Conservation (phyloP, 2,113 vertebrate species). For the Mus pahari region DNA sequence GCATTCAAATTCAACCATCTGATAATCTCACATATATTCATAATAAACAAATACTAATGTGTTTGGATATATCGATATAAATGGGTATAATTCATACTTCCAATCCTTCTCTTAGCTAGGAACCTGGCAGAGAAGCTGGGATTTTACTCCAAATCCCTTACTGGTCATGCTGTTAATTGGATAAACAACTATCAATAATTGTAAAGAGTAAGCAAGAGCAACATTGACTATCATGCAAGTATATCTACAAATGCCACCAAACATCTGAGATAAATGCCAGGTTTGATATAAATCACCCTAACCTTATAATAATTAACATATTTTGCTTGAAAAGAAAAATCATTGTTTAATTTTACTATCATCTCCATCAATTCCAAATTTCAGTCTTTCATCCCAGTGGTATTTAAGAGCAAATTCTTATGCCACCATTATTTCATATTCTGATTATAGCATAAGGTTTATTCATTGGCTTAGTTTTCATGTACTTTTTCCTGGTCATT, state of each 20-base stretch:
- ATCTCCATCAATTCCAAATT: conserved; percentile 1
- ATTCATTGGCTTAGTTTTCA: conserved; percentile 45
- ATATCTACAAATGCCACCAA: neutral
- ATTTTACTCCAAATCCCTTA: conserved; percentile 25
- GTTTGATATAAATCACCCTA: neutral
- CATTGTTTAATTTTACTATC: neutral
- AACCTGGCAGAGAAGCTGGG: neutral
- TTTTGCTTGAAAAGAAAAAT: neutral
- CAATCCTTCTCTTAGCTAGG: neutral
- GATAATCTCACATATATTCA: neutral
- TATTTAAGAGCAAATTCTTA: neutral
- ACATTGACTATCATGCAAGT: neutral
- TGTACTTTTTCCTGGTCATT: conserved; percentile 1
- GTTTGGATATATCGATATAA: neutral
- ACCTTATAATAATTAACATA: neutral
- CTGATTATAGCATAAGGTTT: neutral
- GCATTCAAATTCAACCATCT: neutral
- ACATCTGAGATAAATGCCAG: neutral
- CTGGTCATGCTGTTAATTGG: neutral
- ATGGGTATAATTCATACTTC: neutral
- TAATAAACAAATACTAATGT: neutral
- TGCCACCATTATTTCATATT: neutral
- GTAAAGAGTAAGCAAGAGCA: neutral
- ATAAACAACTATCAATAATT: conserved; percentile 11
- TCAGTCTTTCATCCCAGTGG: neutral